phyloP scores from a whole-genome alignment of 2,797 vertebrate species.

The Tauraco hartlaubi region DNA sequence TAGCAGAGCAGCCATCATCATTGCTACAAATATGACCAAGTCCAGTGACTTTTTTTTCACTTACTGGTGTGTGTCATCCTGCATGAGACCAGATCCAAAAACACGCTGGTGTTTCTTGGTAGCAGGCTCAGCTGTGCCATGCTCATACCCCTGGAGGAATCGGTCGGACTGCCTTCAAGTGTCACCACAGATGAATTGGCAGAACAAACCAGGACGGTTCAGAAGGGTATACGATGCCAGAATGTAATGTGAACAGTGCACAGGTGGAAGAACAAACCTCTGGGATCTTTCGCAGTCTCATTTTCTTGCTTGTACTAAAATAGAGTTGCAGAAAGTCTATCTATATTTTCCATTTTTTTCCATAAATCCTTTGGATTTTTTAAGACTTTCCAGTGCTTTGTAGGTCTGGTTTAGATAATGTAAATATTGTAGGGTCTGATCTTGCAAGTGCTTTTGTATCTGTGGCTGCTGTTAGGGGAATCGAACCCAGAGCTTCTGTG shows the following conservation, averaged over 20 bases:
- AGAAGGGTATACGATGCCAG: neutral
- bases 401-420: neutral
- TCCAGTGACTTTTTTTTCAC: neutral
- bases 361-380: neutral
- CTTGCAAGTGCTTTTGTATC: neutral
- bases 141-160: neutral
- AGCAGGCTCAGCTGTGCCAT: fast-evolving
- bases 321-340: neutral
- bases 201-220: neutral
- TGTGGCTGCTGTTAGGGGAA: neutral
- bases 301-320: neutral
- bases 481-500: neutral
- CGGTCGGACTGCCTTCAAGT: neutral
- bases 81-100: neutral
- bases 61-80: neutral
- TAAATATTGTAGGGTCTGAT: neutral
- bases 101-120: fast-evolving
- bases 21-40: neutral
- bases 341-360: neutral
- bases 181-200: neutral
- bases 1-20: neutral
- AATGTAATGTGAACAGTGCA: neutral
- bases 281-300: neutral
- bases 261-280: neutral
- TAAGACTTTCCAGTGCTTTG: neutral